These are phyloP conservation scores for Erynnis tages DNA, from an alignment of 2,888 invertebrate genomes.

Conservation along the genomic window DNA sequence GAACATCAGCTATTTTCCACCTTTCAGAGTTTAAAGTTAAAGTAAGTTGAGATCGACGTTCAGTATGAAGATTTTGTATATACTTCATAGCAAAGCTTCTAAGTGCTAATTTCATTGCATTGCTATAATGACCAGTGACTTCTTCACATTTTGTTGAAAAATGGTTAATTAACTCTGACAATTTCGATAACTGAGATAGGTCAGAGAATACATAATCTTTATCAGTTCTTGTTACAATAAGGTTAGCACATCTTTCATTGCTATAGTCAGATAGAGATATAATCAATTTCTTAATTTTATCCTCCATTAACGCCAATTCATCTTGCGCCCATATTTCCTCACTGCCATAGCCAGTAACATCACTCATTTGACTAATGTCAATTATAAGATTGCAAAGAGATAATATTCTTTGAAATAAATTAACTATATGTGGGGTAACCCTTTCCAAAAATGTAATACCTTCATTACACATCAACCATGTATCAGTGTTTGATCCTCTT, in stretches of 20 bases:
- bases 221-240: constrained; percentile 89
- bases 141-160: constrained; percentile 90
- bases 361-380: constrained; percentile 85
- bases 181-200: constrained; percentile 86
- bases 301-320: constrained; percentile 86
- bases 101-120: constrained; percentile 90
- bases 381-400: constrained; percentile 88
- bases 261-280: constrained; percentile 94
- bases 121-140: constrained; percentile 88
- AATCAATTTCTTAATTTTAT: constrained; percentile 88
- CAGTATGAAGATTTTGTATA: constrained; percentile 94
- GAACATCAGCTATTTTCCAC: constrained; percentile 97
- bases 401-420: constrained; percentile 87
- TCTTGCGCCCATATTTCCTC: constrained; percentile 86
- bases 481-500: constrained; percentile 68
- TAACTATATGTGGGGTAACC: constrained; percentile 84
- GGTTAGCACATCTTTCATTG: constrained; percentile 94
- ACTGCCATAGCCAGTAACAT: constrained; percentile 81
- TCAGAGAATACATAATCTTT: constrained; percentile 87
- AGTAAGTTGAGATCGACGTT: constrained; percentile 92
- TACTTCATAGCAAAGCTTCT: constrained; percentile 95
- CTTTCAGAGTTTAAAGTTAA: constrained; percentile 93
- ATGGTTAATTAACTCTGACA: constrained; percentile 88
- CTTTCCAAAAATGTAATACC: constrained; percentile 86
- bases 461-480: constrained; percentile 83